A percentile compares a stretch with the other conserved stretches of the same genome.
These are phyloP conservation scores for Fistularia tabacaria DNA, from an alignment of 2,797 vertebrate species.

Conservation along the genomic window DNA sequence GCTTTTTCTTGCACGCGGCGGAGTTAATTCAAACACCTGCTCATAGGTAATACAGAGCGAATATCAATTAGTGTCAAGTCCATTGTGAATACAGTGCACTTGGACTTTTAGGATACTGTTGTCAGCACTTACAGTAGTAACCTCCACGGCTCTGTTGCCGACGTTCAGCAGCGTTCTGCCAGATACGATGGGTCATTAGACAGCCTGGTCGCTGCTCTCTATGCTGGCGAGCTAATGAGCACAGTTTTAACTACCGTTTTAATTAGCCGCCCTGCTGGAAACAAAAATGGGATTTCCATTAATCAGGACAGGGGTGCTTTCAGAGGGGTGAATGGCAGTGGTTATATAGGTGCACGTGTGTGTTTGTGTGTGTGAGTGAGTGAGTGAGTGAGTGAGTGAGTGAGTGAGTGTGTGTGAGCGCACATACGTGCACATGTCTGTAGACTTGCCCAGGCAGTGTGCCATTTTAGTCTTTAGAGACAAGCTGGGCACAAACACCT, in stretches of 20 bases:
- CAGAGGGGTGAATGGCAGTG: slow-evolving; percentile 28
- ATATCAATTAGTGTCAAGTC: slow-evolving; percentile 73
- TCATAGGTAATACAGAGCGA: slow-evolving; percentile 55
- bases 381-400: slow-evolving; percentile 6
- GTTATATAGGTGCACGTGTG: slow-evolving; percentile 36
- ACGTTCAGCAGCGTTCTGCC: slow-evolving; percentile 45
- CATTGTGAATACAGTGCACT: slow-evolving; percentile 62
- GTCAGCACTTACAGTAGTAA: slow-evolving; percentile 71
- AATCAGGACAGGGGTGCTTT: slow-evolving; percentile 69
- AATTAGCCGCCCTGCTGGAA: slow-evolving; percentile 80
- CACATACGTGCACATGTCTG: slow-evolving; percentile 15
- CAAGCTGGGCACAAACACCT: slow-evolving; percentile 64
- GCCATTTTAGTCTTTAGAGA: slow-evolving; percentile 71
- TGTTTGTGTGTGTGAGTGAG: slow-evolving; percentile 26
- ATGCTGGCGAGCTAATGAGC: slow-evolving; percentile 75
- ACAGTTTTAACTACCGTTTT: slow-evolving; percentile 75
- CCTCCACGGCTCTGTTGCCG: slow-evolving; percentile 56
- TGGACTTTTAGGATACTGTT: slow-evolving; percentile 78
- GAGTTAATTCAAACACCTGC: slow-evolving; percentile 61
- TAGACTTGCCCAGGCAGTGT: slow-evolving; percentile 81
- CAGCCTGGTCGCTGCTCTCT: slow-evolving; percentile 51
- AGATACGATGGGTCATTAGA: slow-evolving; percentile 59
- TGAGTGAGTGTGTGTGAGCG: slow-evolving; percentile 6
- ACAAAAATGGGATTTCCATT: slow-evolving; percentile 80
- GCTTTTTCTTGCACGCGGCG: no score